A percentile compares a stretch with the other conserved stretches of the same genome.
phyloP scores from a whole-genome alignment of 2,888 invertebrate species.

The Ophion costatus region DNA sequence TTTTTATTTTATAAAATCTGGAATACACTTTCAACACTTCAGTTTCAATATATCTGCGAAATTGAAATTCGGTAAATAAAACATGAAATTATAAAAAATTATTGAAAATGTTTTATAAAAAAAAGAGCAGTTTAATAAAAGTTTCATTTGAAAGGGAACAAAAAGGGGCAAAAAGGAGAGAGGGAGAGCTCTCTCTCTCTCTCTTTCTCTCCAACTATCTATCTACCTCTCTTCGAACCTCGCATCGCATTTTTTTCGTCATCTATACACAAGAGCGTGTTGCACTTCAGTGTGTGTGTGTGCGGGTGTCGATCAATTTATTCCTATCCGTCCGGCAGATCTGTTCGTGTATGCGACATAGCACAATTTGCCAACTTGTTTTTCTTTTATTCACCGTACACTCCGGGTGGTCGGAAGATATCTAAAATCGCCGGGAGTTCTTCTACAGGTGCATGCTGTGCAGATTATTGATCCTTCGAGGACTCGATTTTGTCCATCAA shows the following conservation, averaged over 20 bases:
- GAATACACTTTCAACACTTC: no score
- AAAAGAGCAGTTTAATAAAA: no score
- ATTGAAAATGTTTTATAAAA: background rate
- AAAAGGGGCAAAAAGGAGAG: no score
- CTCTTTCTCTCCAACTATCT: background rate
- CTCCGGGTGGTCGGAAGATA: constrained; percentile 22
- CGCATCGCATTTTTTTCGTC: constrained; percentile 40
- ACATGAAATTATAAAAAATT: no score
- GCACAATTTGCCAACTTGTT: constrained; percentile 63
- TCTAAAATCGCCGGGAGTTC: constrained; percentile 2
- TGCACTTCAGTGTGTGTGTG: background rate
- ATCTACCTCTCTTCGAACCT: constrained; percentile 11
- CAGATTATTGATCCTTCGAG: constrained; percentile 15
- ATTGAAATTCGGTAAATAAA: no score
- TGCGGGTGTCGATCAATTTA: constrained; percentile 67
- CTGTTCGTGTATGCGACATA: constrained; percentile 59
- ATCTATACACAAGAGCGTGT: background rate
- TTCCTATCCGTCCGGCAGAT: constrained; percentile 65
- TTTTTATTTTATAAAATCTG: no score
- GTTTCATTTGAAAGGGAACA: no score
- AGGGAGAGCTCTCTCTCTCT: background rate
- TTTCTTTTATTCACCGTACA: constrained; percentile 58
- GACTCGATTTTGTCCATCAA: background rate
- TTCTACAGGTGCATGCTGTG: background rate
- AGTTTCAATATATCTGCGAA: no score